Conservation (phyloP, 2,113 vertebrate species). For the Nycticryphes semicollaris region DNA sequence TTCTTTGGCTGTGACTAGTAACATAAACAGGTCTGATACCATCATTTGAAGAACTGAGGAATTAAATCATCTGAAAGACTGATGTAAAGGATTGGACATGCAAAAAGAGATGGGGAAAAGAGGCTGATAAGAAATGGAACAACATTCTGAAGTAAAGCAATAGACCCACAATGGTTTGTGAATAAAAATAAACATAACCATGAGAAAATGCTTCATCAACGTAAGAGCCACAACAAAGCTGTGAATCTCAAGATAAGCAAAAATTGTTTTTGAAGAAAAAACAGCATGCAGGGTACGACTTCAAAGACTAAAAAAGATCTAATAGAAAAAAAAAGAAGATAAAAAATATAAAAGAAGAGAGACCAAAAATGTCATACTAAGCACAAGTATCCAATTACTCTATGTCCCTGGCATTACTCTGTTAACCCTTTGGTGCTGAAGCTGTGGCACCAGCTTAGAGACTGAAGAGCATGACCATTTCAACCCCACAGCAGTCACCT, state of each 20-base stretch:
- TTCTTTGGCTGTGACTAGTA: slow-evolving; percentile 34
- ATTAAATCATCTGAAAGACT: slow-evolving; percentile 43
- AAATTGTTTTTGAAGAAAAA: not conserved
- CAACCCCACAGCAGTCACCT: not conserved
- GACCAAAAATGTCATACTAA: not conserved
- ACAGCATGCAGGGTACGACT: slow-evolving; percentile 30
- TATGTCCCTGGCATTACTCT: not conserved
- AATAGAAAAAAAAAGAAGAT: slow-evolving; percentile 27
- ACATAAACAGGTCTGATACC: slow-evolving; percentile 57
- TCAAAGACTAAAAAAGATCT: slow-evolving; percentile 38
- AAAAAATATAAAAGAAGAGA: slow-evolving; percentile 50
- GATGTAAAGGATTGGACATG: slow-evolving; percentile 59
- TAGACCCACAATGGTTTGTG: not conserved
- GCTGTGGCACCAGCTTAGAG: not conserved
- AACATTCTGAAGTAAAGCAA: not conserved
- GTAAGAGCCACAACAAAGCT: slow-evolving; percentile 28
- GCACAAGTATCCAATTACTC: not conserved
- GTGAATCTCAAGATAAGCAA: slow-evolving; percentile 56
- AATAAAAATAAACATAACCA: slow-evolving; percentile 49
- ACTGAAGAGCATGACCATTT: not conserved
- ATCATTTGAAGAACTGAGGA: slow-evolving; percentile 51
- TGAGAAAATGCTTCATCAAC: slow-evolving; percentile 46
- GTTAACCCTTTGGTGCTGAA: not conserved
- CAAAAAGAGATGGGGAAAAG: slow-evolving; percentile 26
- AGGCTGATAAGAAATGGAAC: not conserved